Evolutionary conservation across 2,797 vertebrate genomes (phyloP), one percentile per base, ranked within the genome.

Genomic region (Tenualosa thibaudeaui): DNA sequence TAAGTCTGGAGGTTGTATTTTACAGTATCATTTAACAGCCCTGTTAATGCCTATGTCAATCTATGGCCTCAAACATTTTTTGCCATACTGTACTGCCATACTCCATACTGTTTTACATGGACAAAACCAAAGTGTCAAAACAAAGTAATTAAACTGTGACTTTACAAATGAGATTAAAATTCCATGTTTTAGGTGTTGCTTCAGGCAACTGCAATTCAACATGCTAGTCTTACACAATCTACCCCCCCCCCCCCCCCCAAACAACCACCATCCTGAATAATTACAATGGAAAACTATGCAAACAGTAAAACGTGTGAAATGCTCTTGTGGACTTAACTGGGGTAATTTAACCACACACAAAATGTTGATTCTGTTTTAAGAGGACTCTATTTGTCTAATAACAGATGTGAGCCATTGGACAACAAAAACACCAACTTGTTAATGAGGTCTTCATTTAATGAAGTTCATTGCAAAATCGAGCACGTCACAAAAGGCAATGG

Each of bases 51-150:
- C 7, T 75, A 40, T 75, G 31, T 75, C 31, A 75, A 65, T 75
- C 19, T 5, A 56, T 53, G 22, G 49, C 17, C n/a, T 65, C 19
- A 68, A 9, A 82, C n/a, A 81, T 84, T 24, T 37, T 86, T 37
- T 86, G 58, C 46, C 58, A 31, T 31, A 31, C 31, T 31, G 31
- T 31, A 31, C 31, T 31, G 31, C 46, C 46, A 49, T 4, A 49
- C 46, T 49, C 46, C 81, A 88, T 92, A 90, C 91, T 89, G 81
- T 19, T 37, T 86, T 87, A 88, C 84, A 89, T 89, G 86, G 86
- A 90, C 87, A 88, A 62, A 87, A 89, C 87, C 82, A 82, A n/a
- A 86, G 89, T 89, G 89, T 90, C 88, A 87, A 91, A 92, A 93
- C 90, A 92, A 89, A 87, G 85, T 89, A 86, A 86, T 91, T 90